Base-by-base conservation (phyloP, 2,113 vertebrate genomes). In the Lichenostomus cassidix region DNA sequence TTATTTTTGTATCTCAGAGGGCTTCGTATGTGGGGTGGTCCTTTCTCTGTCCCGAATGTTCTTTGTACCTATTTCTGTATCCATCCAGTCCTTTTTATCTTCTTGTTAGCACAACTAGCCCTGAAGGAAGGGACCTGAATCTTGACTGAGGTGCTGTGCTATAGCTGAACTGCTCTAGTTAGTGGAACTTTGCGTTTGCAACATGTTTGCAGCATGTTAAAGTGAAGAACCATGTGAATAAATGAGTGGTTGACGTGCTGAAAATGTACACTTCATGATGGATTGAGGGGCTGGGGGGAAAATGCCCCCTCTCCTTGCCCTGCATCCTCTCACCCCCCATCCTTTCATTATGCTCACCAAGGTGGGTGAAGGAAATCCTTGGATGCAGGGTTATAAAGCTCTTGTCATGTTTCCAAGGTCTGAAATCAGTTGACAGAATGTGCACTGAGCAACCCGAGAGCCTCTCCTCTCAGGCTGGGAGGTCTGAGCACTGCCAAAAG, bases 401-500 rank as follows among this genome's bases (percentile, higher is more conserved):
- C 73, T 80, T 68, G 15, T 53, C 71, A 0, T 20, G 18, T 75
- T 95, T 60, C 35, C 35, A 52, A 25, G 56, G 27, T 74, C 73
- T 94, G 91, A 81, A 82, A 92, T 94, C 65, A 76, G 62, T 67
- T 93, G 59, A 56, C 71, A 81, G 41, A 90, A 93, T 46, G 31
- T 77, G 15, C 3, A 11, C 35, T 86, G 73, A 94, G 23, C 67
- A 81, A 52, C 58, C 56, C 2, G 1, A 74, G 58, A 89, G 49
- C 41, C 44, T 93, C 64, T 69, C 39, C 82, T 62, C 63, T 75
- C 92, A 95, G 80, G 23, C 88, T 96, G 96, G 96, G 96, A 96
- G 95, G 95, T 97, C 96, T 94, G 83, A 96, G 65, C 4, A 2
- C n/a, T 92, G 93, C 94, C 94, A 92, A 75, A 68, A 73, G 37